phyloP scores from a whole-genome alignment of 2,797 vertebrate genomes.

The Falco berigora region DNA sequence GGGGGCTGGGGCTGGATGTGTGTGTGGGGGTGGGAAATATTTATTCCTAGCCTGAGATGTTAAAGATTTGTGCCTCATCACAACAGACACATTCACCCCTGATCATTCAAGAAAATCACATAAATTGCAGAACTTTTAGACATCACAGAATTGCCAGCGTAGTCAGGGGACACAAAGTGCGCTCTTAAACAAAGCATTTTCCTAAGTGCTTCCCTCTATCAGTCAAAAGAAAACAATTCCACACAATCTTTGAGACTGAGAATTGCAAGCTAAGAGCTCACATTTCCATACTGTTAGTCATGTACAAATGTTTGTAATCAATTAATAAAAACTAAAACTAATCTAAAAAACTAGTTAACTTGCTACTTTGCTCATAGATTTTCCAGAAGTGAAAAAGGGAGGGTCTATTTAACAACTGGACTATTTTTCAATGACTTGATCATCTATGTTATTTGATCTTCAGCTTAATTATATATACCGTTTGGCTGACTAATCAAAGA shows the following conservation, averaged over 20 bases:
- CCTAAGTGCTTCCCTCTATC: neutral
- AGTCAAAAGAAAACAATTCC: neutral
- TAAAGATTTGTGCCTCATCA: neutral
- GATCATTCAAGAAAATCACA: neutral
- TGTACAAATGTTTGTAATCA: neutral
- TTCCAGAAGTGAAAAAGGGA: neutral
- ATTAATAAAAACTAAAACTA: neutral
- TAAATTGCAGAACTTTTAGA: neutral
- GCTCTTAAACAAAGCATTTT: neutral
- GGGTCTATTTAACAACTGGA: neutral
- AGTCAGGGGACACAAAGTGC: neutral
- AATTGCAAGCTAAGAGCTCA: neutral
- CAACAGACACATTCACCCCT: neutral
- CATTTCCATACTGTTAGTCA: neutral
- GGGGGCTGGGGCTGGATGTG: no score
- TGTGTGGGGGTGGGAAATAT: no score
- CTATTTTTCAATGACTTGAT: neutral
- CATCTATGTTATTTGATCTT: constrained; percentile 6
- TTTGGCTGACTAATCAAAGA: constrained; percentile 43
- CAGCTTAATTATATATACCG: neutral
- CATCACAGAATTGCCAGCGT: neutral
- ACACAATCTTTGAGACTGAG: neutral
- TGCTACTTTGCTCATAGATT: neutral
- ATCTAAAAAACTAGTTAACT: neutral
- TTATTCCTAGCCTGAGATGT: neutral